phyloP scores from a whole-genome alignment of 2,888 invertebrate genomes.

The Mantis religiosa region DNA sequence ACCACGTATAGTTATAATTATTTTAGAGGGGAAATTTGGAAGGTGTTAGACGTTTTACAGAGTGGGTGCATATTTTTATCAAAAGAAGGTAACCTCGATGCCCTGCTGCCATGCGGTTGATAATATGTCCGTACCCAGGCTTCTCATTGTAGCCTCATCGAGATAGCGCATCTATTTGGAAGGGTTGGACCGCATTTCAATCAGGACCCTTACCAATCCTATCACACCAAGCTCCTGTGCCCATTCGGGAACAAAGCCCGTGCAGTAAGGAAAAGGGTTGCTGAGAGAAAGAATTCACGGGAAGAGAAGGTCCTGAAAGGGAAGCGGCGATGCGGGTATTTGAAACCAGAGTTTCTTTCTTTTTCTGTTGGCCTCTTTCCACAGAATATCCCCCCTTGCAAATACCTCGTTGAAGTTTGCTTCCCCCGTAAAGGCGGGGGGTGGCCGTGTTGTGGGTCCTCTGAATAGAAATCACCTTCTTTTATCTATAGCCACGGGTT shows the following conservation, averaged over 20 bases:
- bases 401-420: neutral
- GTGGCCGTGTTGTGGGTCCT: neutral
- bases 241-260: neutral
- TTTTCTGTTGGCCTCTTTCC: neutral
- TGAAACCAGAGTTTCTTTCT: slow-evolving; percentile 13
- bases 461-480: slow-evolving; percentile 20
- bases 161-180: slow-evolving; percentile 1
- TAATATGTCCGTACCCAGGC: neutral
- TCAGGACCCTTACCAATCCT: neutral
- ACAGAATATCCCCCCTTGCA: neutral
- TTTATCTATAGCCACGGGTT: slow-evolving; percentile 11
- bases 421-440: neutral
- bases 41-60: neutral
- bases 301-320: slow-evolving; percentile 10
- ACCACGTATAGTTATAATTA: too few species aligned
- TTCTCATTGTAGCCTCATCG: neutral
- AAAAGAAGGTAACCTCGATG: neutral
- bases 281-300: slow-evolving; percentile 13
- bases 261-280: neutral
- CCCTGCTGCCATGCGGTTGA: neutral
- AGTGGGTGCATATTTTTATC: neutral
- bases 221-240: neutral
- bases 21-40: neutral
- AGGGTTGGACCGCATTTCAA: slow-evolving; percentile 15
- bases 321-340: neutral